Evolutionary conservation across 2,888 invertebrate genomes (phyloP).

Genomic region (Lissocephala sabroskyi): DNA sequence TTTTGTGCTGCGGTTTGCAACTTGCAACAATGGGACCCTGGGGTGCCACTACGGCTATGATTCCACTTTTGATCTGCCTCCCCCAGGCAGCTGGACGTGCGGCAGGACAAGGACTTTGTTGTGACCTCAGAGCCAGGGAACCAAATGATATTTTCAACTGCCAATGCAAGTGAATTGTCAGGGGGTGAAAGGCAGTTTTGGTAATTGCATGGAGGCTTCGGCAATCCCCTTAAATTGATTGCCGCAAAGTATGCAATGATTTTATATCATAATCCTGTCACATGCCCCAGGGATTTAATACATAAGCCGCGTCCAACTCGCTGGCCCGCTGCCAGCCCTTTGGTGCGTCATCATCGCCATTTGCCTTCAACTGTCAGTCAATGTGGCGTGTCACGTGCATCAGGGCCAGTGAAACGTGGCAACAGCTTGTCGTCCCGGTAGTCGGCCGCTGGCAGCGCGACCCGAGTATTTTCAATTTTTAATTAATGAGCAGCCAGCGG

Average conservation of each 20-base stretch:
- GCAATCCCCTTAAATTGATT: constrained; percentile 23
- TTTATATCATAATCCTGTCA: constrained; percentile 64
- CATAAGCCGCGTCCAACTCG: constrained; percentile 27
- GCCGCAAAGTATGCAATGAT: constrained; percentile 50
- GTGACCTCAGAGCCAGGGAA: no score
- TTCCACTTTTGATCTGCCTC: no score
- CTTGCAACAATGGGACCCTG: constrained; percentile 28
- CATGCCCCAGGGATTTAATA: constrained; percentile 55
- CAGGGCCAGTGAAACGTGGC: constrained; percentile 37
- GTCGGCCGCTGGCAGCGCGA: constrained; percentile 4
- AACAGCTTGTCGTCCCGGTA: constrained; percentile 21
- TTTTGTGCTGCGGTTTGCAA: constrained; percentile 50
- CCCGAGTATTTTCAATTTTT: constrained; percentile 29
- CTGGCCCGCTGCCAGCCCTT: not conserved
- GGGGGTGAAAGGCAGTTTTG: not conserved
- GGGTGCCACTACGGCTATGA: constrained; percentile 8
- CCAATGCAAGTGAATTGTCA: not conserved
- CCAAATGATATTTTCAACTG: no score
- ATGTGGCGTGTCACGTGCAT: constrained; percentile 33
- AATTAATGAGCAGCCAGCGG: constrained; percentile 55
- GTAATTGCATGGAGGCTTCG: not conserved
- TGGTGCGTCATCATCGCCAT: no score
- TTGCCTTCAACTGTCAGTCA: not conserved
- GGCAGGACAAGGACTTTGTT: no score
- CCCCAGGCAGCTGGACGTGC: no score